These are phyloP conservation scores for Pristionchus japonicus DNA, from an alignment of 2,888 invertebrate genomes.

Conservation along the genomic window DNA sequence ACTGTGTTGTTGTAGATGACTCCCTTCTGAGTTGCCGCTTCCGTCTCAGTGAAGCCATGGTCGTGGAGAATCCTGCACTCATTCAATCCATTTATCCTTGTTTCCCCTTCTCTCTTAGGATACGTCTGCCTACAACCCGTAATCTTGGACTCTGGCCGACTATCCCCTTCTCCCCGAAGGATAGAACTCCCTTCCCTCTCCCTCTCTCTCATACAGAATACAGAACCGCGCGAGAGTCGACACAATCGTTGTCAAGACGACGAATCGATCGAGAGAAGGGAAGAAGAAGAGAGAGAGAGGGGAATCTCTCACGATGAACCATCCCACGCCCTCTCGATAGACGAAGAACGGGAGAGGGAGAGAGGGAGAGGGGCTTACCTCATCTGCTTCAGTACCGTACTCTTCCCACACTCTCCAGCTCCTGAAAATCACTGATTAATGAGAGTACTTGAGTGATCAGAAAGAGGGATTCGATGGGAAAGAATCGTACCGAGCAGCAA, in stretches of 20 bases:
- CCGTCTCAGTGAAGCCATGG: conserved; percentile 89
- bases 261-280: neutral
- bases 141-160: neutral
- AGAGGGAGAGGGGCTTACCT: conserved; percentile 49
- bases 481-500: conserved; percentile 59
- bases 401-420: conserved; percentile 68
- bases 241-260: neutral
- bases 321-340: neutral
- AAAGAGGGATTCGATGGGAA: conserved; percentile 16
- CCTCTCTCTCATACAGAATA: conserved; percentile 2
- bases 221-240: neutral
- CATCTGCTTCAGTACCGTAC: conserved; percentile 70
- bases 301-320: neutral
- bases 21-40: conserved; percentile 90
- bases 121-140: neutral
- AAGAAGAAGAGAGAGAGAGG: neutral
- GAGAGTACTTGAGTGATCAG: neutral
- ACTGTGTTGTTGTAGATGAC: conserved; percentile 93
- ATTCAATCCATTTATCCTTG: neutral
- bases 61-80: conserved; percentile 88
- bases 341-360: neutral
- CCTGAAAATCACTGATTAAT: conserved; percentile 50
- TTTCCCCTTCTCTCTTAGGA: neutral
- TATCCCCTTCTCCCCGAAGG: neutral
- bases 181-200: neutral